phyloP scores from a whole-genome alignment of 2,797 vertebrate species.

The Pelodytes ibericus region DNA sequence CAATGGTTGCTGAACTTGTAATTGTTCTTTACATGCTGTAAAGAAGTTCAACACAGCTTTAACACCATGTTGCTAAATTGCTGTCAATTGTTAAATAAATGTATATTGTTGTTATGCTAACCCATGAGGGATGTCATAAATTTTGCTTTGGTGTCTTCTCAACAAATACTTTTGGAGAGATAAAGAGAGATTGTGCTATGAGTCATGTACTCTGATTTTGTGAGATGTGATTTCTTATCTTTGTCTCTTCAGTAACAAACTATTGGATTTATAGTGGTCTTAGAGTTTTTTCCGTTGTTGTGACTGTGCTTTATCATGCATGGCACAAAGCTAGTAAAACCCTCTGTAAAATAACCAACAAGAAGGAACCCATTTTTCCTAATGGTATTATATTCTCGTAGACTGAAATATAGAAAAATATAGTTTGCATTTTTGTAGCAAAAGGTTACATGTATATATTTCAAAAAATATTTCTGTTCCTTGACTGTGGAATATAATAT shows the following conservation, averaged over 20 bases:
- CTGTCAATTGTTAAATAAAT: conserved; percentile 8
- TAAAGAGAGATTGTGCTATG: conserved; percentile 10
- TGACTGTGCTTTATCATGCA: conserved; percentile 1
- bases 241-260: conserved; percentile 4
- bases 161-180: conserved; percentile 6
- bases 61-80: conserved; percentile 1
- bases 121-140: conserved; percentile 4
- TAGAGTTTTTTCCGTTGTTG: neutral
- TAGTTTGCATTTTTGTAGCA: too few relatives aligned
- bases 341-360: neutral
- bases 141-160: neutral
- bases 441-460: too few relatives aligned
- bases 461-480: too few relatives aligned
- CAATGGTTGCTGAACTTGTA: neutral
- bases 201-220: conserved; percentile 3
- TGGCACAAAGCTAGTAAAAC: neutral
- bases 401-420: too few relatives aligned
- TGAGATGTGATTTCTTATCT: neutral
- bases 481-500: too few relatives aligned
- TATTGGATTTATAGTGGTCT: conserved; percentile 3
- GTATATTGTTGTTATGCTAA: conserved; percentile 14
- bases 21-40: conserved; percentile 4
- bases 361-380: neutral
- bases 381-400: too few relatives aligned
- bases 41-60: neutral